Conservation (phyloP, 2,888 invertebrate species). For the Caenorhabditis virilis region DNA sequence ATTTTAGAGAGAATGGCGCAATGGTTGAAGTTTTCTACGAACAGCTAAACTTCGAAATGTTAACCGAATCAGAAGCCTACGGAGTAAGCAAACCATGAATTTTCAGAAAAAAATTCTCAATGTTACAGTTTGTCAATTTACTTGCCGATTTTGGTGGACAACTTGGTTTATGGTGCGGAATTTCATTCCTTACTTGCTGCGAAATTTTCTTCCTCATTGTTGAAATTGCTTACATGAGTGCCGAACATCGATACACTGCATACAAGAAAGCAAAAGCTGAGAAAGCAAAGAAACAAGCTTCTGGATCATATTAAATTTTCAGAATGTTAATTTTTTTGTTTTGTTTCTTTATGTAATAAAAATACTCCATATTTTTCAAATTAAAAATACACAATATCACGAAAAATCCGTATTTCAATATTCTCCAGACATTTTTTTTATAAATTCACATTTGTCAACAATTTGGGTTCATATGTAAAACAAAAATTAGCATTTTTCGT, state of each 20-base stretch:
- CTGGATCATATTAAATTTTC: conserved; percentile 20
- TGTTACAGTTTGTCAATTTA: conserved; percentile 62
- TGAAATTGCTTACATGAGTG: conserved; percentile 62
- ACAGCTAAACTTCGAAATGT: conserved; percentile 66
- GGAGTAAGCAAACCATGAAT: conserved; percentile 46
- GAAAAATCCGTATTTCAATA: no score
- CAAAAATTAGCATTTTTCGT: no score
- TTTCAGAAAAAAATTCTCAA: not conserved
- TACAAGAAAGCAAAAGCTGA: conserved; percentile 61
- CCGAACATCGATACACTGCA: conserved; percentile 54
- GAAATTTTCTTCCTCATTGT: conserved; percentile 62
- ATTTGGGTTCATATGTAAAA: no score
- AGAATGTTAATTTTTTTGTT: not conserved
- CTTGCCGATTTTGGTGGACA: conserved; percentile 68
- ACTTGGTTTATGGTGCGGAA: conserved; percentile 63
- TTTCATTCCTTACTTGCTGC: conserved; percentile 62
- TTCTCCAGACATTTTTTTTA: no score
- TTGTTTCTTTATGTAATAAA: not conserved
- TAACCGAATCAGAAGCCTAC: conserved; percentile 66
- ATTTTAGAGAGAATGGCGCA: conserved; percentile 64
- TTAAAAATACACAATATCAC: no score
- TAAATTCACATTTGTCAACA: no score
- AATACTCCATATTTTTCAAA: no score
- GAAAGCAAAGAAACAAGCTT: conserved; percentile 42
- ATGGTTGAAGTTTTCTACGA: conserved; percentile 69